Conservation (phyloP, 2,797 vertebrate genomes). For the Vespertilio murinus region DNA sequence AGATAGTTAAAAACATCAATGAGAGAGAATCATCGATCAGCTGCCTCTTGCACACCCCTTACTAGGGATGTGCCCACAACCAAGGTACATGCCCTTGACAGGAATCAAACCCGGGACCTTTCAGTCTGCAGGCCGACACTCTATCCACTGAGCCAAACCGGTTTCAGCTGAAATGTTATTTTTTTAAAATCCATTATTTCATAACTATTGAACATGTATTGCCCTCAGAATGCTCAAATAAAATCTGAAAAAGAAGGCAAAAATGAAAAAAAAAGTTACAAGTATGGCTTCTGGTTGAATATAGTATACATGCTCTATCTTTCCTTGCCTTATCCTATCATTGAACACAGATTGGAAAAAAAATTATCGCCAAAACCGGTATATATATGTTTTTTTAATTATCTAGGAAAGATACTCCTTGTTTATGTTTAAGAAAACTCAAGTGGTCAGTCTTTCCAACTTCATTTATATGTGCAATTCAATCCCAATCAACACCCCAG, state of each 20-base stretch:
- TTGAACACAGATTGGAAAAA: neutral
- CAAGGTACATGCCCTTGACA: no score
- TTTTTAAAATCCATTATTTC: neutral
- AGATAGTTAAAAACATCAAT: no score
- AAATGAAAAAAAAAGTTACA: neutral
- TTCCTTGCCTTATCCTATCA: neutral
- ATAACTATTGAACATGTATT: neutral
- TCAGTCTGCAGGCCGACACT: no score
- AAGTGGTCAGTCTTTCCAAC: neutral
- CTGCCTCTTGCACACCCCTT: no score
- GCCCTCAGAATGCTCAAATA: neutral
- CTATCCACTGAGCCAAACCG: no score
- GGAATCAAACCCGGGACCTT: no score
- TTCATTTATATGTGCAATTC: neutral
- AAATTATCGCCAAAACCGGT: no score
- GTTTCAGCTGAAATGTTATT: neutral
- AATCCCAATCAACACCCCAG: neutral
- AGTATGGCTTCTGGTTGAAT: neutral
- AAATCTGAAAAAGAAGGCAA: neutral
- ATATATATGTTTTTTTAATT: no score
- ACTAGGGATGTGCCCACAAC: no score
- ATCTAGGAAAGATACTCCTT: neutral
- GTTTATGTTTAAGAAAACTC: neutral
- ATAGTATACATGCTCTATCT: rapidly evolving
- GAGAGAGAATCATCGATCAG: no score